Evolutionary conservation across 1,140 invertebrate genomes (phyloP).

Genomic region (Neoseiulus cucumeris): DNA sequence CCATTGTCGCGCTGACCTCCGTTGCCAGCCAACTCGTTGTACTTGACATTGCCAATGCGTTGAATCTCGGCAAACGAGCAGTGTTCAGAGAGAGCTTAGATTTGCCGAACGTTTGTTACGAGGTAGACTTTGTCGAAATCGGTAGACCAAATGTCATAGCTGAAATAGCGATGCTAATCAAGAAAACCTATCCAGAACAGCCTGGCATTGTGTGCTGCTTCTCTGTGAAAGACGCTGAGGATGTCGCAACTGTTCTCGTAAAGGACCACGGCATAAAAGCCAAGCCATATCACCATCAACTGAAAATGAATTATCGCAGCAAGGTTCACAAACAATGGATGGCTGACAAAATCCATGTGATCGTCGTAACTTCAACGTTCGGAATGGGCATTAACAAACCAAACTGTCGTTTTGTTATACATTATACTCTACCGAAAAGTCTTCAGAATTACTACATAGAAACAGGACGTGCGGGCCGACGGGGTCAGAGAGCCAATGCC

Average conservation of each 20-base stretch:
- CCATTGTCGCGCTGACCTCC: constrained; percentile 40
- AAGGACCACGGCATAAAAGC: constrained; percentile 42
- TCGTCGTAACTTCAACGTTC: constrained; percentile 89
- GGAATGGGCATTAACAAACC: constrained; percentile 98
- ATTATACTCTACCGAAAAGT: constrained; percentile 77
- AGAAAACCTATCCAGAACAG: constrained; percentile 39
- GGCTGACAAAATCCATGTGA: constrained; percentile 43
- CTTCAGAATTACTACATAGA: constrained; percentile 98
- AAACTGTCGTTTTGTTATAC: constrained; percentile 74
- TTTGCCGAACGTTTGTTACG: constrained; percentile 70
- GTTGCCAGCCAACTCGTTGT: constrained; percentile 70
- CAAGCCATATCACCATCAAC: constrained; percentile 72
- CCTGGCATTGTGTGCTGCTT: constrained; percentile 91
- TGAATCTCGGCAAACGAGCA: constrained; percentile 53
- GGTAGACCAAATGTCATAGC: constrained; percentile 45
- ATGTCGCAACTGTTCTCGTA: constrained; percentile 41
- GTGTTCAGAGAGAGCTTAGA: constrained; percentile 64
- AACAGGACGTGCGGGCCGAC: constrained; percentile 78
- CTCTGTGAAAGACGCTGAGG: constrained; percentile 72
- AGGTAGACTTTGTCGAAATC: constrained; percentile 31
- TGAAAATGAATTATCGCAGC: constrained; percentile 44
- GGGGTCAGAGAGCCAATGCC: constrained; percentile 60
- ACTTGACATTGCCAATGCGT: constrained; percentile 67
- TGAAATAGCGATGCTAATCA: constrained; percentile 51
- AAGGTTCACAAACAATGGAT: constrained; percentile 53